These are phyloP conservation scores for Staurois parvus DNA, from an alignment of 2,797 vertebrate genomes.

Conservation along the genomic window DNA sequence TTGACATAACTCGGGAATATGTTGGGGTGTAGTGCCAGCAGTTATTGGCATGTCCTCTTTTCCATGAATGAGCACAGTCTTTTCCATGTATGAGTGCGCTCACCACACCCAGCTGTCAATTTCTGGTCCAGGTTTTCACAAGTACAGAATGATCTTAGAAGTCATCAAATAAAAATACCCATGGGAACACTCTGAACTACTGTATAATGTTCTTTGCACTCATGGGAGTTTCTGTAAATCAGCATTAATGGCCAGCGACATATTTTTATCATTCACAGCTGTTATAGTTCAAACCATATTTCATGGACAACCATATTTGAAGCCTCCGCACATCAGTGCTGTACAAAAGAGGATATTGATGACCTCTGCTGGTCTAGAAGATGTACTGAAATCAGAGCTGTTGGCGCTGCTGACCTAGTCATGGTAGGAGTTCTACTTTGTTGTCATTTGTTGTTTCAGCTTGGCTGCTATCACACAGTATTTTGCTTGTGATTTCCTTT, in stretches of 20 bases:
- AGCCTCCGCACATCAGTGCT: not conserved
- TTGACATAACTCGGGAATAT: not conserved
- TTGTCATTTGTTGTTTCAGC: too few relatives aligned
- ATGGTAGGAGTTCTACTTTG: too few relatives aligned
- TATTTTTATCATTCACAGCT: too few relatives aligned
- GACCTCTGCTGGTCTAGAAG: not conserved
- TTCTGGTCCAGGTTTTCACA: slow-evolving; percentile 40
- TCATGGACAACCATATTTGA: not conserved
- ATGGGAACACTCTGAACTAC: not conserved
- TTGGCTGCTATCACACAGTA: too few relatives aligned
- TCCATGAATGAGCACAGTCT: slow-evolving; percentile 42
- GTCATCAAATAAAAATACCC: not conserved
- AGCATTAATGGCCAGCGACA: not conserved
- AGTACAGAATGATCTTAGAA: slow-evolving; percentile 50
- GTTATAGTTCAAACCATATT: too few relatives aligned
- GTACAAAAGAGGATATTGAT: not conserved
- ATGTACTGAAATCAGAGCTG: not conserved
- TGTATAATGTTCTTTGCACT: slow-evolving; percentile 22
- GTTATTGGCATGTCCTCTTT: slow-evolving; percentile 18
- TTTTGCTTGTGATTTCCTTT: too few relatives aligned
- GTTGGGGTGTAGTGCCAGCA: slow-evolving; percentile 38
- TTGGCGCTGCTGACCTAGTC: not conserved
- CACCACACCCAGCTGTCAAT: slow-evolving; percentile 24
- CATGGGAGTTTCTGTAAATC: not conserved
- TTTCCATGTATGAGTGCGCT: slow-evolving; percentile 43